Percentiles rank a stretch among this genome's conserved stretches.
Evolutionary conservation across 1,140 invertebrate genomes (phyloP).

Genomic region (Temnothorax curvispinosus): DNA sequence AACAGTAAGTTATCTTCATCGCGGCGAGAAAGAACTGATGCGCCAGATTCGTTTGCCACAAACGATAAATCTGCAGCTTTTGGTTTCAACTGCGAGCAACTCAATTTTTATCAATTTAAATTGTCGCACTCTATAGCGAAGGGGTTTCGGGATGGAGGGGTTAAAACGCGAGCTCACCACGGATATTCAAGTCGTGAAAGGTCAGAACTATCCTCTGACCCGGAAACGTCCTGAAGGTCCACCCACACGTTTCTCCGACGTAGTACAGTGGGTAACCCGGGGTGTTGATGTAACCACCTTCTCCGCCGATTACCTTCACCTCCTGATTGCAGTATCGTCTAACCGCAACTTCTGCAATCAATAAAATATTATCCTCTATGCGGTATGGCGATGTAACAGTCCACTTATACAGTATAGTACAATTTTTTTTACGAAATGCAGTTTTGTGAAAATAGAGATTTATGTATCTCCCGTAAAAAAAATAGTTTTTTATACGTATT

Average conservation of each 20-base stretch:
- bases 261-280: constrained; percentile 84
- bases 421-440: not conserved
- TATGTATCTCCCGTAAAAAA: not conserved
- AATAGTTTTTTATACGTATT: not conserved
- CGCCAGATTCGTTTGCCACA: not conserved
- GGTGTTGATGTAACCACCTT: constrained; percentile 82
- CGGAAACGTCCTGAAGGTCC: constrained; percentile 82
- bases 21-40: not conserved
- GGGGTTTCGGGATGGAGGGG: not conserved
- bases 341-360: constrained; percentile 79
- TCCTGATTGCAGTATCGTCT: constrained; percentile 82
- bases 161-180: constrained; percentile 74
- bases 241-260: constrained; percentile 81
- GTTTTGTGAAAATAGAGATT: not conserved
- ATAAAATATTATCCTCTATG: not conserved
- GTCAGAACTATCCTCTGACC: constrained; percentile 82
- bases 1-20: constrained; percentile 7
- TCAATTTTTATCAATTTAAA: constrained; percentile 9
- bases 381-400: not conserved
- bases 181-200: constrained; percentile 83
- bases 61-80: not conserved
- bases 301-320: constrained; percentile 75
- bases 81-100: no score
- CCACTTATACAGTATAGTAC: not conserved
- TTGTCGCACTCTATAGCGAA: not conserved